A percentile compares a stretch with the other conserved stretches of the same genome.
Evolutionary conservation across 2,888 invertebrate genomes (phyloP).

Genomic region (Opisthograptis luteolata): DNA sequence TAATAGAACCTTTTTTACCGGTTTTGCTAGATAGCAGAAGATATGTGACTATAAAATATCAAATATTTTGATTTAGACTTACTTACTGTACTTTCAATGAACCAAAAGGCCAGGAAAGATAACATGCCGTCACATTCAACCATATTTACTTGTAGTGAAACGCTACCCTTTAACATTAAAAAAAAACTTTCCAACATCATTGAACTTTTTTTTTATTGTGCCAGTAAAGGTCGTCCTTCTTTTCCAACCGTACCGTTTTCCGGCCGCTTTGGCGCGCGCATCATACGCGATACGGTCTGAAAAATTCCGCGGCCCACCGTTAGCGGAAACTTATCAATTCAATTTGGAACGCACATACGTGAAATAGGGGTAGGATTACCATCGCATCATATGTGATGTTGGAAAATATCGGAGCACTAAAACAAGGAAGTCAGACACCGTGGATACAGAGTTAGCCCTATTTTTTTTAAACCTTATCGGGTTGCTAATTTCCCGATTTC

Average conservation of each 20-base stretch:
- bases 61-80: no score
- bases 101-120: no score
- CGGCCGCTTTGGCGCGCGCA: conserved; percentile 69
- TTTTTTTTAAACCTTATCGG: no score
- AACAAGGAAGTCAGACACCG: neutral
- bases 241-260: conserved; percentile 66
- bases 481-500: no score
- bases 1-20: no score
- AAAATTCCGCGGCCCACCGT: conserved; percentile 72
- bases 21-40: no score
- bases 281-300: conserved; percentile 78
- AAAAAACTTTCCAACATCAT: no score
- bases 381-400: neutral
- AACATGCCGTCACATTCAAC: no score
- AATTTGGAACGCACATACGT: conserved; percentile 72
- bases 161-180: no score
- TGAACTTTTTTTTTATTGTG: neutral
- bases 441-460: neutral
- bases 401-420: neutral
- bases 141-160: no score
- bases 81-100: no score
- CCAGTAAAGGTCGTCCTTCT: conserved; percentile 12
- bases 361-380: conserved; percentile 56
- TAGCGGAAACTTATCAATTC: conserved; percentile 83
- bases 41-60: no score